Conservation (phyloP, 2,797 vertebrate genomes). For the Limosa lapponica region DNA sequence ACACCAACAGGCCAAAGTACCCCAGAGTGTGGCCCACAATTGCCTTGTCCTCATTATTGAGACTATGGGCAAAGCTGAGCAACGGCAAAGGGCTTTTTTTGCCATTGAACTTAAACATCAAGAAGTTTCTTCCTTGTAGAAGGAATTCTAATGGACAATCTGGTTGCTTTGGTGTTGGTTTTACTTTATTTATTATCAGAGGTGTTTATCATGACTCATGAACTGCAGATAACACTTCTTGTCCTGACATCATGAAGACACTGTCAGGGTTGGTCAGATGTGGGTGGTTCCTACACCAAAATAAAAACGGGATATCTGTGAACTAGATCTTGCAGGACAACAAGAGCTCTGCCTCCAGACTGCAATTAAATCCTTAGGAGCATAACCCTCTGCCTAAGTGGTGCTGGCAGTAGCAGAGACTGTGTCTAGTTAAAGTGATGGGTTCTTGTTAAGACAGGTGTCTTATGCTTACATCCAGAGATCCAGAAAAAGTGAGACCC, state of each 20-base stretch:
- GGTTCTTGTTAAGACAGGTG: background rate
- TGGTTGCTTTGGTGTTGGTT: background rate
- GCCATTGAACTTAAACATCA: background rate
- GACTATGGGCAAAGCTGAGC: background rate
- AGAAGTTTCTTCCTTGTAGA: background rate
- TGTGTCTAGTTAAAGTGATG: background rate
- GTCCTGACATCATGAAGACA: background rate
- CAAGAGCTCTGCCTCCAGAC: background rate
- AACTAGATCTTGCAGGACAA: background rate
- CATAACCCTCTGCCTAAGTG: background rate
- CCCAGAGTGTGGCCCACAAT: background rate
- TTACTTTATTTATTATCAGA: background rate
- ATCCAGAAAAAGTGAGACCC: background rate
- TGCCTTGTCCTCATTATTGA: background rate
- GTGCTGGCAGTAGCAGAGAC: background rate
- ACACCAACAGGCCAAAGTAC: background rate
- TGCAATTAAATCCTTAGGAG: background rate
- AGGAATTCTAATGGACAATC: background rate
- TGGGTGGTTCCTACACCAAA: background rate
- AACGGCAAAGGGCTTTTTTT: background rate
- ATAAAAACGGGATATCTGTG: background rate
- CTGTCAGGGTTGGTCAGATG: background rate
- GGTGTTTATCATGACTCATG: background rate
- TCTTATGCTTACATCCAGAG: background rate
- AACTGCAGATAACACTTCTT: fast-evolving